phyloP scores from a whole-genome alignment of 2,113 vertebrate species.

The Ascaphus truei region DNA sequence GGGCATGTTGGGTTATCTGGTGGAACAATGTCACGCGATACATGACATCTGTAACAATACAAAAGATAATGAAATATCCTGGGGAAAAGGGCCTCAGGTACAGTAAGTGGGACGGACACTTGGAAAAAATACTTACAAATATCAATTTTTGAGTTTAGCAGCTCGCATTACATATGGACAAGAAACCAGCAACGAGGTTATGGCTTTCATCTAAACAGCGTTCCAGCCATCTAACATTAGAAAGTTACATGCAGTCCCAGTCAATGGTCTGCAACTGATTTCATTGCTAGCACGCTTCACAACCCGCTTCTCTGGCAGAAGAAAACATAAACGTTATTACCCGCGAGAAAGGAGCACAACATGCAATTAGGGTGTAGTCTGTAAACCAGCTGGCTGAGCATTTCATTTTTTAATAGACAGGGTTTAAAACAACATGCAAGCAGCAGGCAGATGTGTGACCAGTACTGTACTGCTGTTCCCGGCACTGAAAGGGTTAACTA shows the following conservation, averaged over 20 bases:
- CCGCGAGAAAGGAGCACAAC: slow-evolving; percentile 10
- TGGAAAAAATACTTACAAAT: no score
- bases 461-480: no score
- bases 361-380: slow-evolving; percentile 8
- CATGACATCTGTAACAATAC: no score
- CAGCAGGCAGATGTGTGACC: no score
- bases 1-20: no score
- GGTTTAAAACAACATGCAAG: neutral
- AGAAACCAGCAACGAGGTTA: neutral
- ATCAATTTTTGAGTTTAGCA: neutral
- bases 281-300: slow-evolving; percentile 21
- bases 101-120: no score
- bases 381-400: slow-evolving; percentile 8
- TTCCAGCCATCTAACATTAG: neutral
- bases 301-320: slow-evolving; percentile 6
- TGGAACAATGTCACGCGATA: no score
- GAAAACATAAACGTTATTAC: slow-evolving; percentile 14
- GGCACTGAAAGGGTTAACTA: no score
- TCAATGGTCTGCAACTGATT: slow-evolving; percentile 4
- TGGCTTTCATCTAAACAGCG: slow-evolving; percentile 7
- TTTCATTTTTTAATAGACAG: neutral
- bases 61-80: no score
- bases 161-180: neutral
- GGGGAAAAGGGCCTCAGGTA: no score
- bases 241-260: slow-evolving; percentile 15